A percentile compares a stretch with the other conserved stretches of the same genome.
phyloP scores from a whole-genome alignment of 2,797 vertebrate species.

The Perodicticus potto region DNA sequence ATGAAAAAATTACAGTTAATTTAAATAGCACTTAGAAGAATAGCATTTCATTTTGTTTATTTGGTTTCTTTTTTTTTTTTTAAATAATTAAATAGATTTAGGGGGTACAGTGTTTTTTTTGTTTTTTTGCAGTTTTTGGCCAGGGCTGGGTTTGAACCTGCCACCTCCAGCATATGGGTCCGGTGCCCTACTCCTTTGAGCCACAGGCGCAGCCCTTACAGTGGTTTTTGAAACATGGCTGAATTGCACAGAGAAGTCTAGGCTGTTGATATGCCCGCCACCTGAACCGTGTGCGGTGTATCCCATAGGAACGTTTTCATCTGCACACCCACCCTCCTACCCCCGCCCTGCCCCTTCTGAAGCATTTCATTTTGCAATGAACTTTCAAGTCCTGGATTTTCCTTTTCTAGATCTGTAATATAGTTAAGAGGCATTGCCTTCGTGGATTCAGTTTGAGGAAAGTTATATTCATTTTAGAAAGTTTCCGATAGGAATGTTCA shows the following conservation, averaged over 20 bases:
- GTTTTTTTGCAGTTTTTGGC: no score
- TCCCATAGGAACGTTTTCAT: neutral
- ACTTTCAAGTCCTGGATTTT: conserved; percentile 16
- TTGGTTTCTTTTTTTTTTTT: neutral
- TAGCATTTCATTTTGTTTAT: neutral
- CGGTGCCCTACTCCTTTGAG: no score
- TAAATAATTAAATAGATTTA: neutral
- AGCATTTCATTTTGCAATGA: conserved; percentile 15
- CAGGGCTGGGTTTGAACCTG: no score
- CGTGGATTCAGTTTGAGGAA: conserved; percentile 20
- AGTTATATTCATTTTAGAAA: conserved; percentile 21
- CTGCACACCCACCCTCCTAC: no score
- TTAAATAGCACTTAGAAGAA: neutral
- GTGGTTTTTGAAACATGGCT: neutral
- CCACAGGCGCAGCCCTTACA: neutral
- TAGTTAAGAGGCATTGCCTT: neutral
- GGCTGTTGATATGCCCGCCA: neutral
- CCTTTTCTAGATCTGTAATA: conserved; percentile 55
- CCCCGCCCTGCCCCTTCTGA: neutral
- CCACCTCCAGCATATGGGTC: no score
- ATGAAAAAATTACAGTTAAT: neutral
- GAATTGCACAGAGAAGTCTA: neutral
- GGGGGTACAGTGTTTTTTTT: no score
- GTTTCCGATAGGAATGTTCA: conserved; percentile 41
- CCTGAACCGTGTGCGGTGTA: neutral